These are phyloP conservation scores for Diplodus sargus DNA, from an alignment of 2,797 vertebrate genomes.

Conservation along the genomic window DNA sequence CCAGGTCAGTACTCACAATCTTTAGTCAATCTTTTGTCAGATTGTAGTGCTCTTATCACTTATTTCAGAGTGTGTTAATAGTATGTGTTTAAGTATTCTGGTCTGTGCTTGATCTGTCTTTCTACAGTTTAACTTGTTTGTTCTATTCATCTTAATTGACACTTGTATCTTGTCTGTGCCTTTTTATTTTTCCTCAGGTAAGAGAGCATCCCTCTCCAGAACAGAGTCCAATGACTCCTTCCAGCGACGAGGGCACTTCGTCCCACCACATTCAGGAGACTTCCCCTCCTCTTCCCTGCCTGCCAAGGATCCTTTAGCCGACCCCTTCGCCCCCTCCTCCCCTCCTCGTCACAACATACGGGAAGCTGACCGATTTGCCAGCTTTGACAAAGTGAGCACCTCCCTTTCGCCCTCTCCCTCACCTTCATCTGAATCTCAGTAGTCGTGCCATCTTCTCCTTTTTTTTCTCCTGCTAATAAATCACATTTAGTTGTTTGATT, in stretches of 20 bases:
- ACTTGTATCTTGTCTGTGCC: not conserved
- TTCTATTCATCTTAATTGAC: not conserved
- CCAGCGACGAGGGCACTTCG: constrained; percentile 92
- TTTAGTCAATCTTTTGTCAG: not conserved
- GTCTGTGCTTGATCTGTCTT: not conserved
- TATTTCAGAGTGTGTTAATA: not conserved
- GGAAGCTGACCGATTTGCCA: constrained; percentile 94
- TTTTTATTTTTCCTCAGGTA: constrained; percentile 87
- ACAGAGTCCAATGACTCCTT: constrained; percentile 95
- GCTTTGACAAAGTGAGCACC: constrained; percentile 99
- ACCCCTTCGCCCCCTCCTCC: constrained; percentile 94
- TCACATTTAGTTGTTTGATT: constrained; percentile 25
- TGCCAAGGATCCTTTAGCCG: constrained; percentile 91
- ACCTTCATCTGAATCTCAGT: constrained; percentile 78
- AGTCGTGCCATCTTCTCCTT: constrained; percentile 59
- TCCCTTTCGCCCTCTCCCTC: constrained; percentile 82
- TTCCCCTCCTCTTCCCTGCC: constrained; percentile 87
- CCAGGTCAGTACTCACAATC: constrained; percentile 86
- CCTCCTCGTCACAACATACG: constrained; percentile 90
- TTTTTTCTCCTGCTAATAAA: constrained; percentile 44
- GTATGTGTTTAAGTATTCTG: not conserved
- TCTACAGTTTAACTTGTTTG: not conserved
- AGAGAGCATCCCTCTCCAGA: constrained; percentile 91
- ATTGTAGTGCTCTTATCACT: not conserved
- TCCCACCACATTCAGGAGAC: constrained; percentile 89